Evolutionary conservation across 2,113 vertebrate genomes (phyloP), one percentile per base, ranked within the genome.

Genomic region (Perognathus longimembris): DNA sequence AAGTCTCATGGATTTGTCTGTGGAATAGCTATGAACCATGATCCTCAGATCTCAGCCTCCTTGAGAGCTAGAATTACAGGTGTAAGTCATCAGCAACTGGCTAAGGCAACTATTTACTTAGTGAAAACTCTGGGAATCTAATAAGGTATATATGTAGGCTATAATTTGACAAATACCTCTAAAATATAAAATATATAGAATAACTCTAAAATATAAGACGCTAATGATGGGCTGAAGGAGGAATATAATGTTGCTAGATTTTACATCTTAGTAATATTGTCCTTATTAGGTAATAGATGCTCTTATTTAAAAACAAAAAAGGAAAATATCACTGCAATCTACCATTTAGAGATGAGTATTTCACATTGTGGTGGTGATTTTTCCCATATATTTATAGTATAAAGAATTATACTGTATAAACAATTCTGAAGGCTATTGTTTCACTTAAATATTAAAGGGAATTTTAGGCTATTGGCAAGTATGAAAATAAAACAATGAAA

Each of bases 171-270:
- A 88, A 92, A 88, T 63, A 74, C 15, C 32, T 74, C 38, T 80
- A 88, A 79, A 91, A 89, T 30, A 79, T 3, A 32, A 21, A n/a
- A n/a, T n/a, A n/a, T n/a, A n/a, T n/a, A n/a, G n/a, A 92, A 88
- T 63, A 74, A 11, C 32, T 74, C 38, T 80, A 88, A 79, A 91
- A 89, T 30, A 79, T 3, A 32, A 21, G 26, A 85, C 73, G 3
- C 28, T 86, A 73, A 61, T 42, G n/a, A 88, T 70, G 18, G 45
- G 15, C 61, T 84, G 28, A 76, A 84, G 71, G 17, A 59, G 22
- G 9, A 96, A 22, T 92, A 83, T 78, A 76, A 40, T 76, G 30
- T 77, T 64, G 85, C 73, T 1, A 90, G 63, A 71, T 17, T 90
- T 6, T 61, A 45, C 38, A 24, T 75, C 71, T 77, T 54, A 10